Evolutionary conservation across 2,113 vertebrate genomes (phyloP), one percentile per base, ranked within the genome.

Genomic region (Narcine bancroftii): DNA sequence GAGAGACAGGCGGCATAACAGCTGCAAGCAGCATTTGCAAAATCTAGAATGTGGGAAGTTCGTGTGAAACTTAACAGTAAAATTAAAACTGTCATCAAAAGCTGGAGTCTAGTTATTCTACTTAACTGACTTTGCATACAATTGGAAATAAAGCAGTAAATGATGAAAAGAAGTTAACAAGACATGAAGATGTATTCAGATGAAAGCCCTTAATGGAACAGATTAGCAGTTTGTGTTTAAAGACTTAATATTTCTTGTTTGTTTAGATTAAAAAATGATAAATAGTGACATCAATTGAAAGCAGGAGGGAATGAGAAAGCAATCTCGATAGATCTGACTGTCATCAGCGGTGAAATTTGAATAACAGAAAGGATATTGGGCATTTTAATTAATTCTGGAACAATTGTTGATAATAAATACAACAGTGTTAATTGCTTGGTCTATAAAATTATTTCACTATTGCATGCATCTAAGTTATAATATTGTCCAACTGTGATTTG

Each of bases 41-140:
- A 91, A 91, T 24, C 87, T 45, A 24, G 45, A 91, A 26, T 91
- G 87, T 91, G 87, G 87, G 87, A 91, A 45, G 63, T n/a, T 91
- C 45, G 36, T 91, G 63, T 91, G 63, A 91, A 45, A 91, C 45
- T 91, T 69, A 91, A 91, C 53, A 85, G 53, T 91, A 66, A 66
- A 39, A 45, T 45, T 19, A 85, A 91, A 66, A 39, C 33, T 66
- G 39, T 45, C 60, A 45, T 69, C 29, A 66, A 89, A 89, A 69
- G 60, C 9, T 66, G 45, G 19, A 29, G 65, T 39, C 39, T 89
- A 21, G 60, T 89, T 69, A 89, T 69, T 89, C 63, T 89, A 42
- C 60, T 89, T 26, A 89, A 89, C 3, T 69, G 87, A 21, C 56
- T 89, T 89, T 89, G 19, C 60, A 89, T 65, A 10, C 39, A 5